Evolutionary conservation across 1,140 invertebrate genomes (phyloP).

Genomic region (Aphaenogaster floridana): DNA sequence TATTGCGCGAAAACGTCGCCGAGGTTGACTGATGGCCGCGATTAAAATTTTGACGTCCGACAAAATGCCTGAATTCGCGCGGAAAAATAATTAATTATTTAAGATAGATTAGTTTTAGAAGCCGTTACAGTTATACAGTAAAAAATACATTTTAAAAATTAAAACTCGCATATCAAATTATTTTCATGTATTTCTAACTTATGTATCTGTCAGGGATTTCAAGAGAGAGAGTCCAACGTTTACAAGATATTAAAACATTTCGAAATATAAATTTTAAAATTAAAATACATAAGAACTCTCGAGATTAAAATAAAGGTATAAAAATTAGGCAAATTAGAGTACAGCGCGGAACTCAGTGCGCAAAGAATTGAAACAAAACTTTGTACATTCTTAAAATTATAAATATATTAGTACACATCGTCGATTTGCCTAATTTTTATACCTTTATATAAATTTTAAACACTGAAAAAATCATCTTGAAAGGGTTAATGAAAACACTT

Average conservation of each 20-base stretch:
- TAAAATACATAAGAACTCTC: too few relatives aligned
- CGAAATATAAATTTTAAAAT: constrained; percentile 6
- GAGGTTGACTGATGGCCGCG: not conserved
- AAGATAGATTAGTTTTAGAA: not conserved
- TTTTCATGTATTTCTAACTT: not conserved
- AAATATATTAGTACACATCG: too few relatives aligned
- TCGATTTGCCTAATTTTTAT: too few relatives aligned
- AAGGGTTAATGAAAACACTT: not conserved
- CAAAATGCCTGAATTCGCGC: not conserved
- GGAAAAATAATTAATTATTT: not conserved
- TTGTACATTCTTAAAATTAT: too few relatives aligned
- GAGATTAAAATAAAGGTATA: too few relatives aligned
- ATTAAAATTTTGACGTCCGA: constrained; percentile 28
- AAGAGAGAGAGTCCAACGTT: not conserved
- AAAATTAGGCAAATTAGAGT: too few relatives aligned
- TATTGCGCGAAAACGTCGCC: not conserved
- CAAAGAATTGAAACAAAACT: too few relatives aligned
- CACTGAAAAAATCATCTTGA: not conserved
- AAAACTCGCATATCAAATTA: not conserved
- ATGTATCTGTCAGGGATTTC: not conserved
- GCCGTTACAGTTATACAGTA: not conserved
- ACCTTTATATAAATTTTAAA: constrained; percentile 4
- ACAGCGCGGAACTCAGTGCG: too few relatives aligned
- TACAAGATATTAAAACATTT: not conserved
- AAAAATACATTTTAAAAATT: not conserved